Evolutionary conservation across 2,113 vertebrate species (phyloP), one percentile per base, ranked within the genome.

Genomic region (Nothoprocta pentlandii): DNA sequence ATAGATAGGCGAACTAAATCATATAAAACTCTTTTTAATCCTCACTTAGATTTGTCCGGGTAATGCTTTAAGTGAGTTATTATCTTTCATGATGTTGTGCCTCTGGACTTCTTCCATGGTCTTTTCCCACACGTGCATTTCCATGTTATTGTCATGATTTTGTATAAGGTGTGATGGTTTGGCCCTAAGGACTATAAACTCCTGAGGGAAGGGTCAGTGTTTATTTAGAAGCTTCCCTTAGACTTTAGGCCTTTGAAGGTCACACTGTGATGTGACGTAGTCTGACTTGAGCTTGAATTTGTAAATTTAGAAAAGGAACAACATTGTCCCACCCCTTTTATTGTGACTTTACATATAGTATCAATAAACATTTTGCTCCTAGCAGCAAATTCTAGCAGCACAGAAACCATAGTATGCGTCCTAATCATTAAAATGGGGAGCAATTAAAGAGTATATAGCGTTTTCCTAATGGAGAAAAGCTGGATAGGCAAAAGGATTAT

Each of bases 141-240:
- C 82, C 25, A 44, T 2, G 15, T 53, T 25, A 58, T 71, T 42
- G 46, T 63, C 74, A 78, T 68, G 26, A 54, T 92, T 89, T 91
- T 81, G 10, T 85, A 58, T 62, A 63, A 12, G 61, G 28, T 39
- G 34, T 21, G 69, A 10, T 83, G 54, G 88, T 95, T 92, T 92
- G 71, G 58, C 79, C 87, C 20, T n/a, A 76, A 85, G 78, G n/a
- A 87, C 6, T 34, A 51, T 34, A 75, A 89, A 91, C 19, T 87
- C 20, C 0, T 82, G 56, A 79, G 58, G 44, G 67, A 95, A 89
- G 64, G 47, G 11, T 79, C 75, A 91, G 42, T 91, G 67, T 89
- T 91, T 95, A 69, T 95, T 95, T 80, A 64, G 58, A 25, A 76
- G 58, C 82, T 92, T 79, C 47, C 79, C 30, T 26, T 4, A 87